Percentiles rank a stretch among this genome's conserved stretches.
Conservation (phyloP, 2,888 invertebrate genomes). For the Tanaodytes sp. region DNA sequence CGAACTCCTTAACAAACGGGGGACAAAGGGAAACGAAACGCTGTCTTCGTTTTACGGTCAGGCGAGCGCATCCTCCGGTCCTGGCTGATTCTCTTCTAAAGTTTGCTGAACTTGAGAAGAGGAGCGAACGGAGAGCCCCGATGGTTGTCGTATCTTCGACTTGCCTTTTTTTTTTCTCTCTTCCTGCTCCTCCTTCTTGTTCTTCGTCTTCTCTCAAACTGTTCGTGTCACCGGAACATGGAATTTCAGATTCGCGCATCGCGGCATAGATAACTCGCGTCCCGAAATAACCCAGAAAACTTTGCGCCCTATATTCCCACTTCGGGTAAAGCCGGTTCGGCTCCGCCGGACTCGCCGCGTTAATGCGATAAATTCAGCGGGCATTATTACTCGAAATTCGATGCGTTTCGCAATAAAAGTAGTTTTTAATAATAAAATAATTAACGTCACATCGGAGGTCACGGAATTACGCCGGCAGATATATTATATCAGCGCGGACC, state of each 20-base stretch:
- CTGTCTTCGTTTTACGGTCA: conserved; percentile 55
- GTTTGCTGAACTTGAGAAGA: conserved; percentile 60
- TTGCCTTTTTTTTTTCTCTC: too few species aligned
- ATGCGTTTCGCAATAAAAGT: conserved; percentile 3
- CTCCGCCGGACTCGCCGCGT: not conserved
- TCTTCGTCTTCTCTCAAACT: conserved; percentile 47
- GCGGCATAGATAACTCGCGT: conserved; percentile 45
- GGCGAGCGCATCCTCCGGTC: conserved; percentile 57
- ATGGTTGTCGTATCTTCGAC: conserved; percentile 48
- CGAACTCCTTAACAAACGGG: conserved; percentile 29
- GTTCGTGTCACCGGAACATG: conserved; percentile 51
- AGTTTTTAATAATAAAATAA: conserved; percentile 23
- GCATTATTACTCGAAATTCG: too few species aligned
- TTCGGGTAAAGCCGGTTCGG: conserved; percentile 17
- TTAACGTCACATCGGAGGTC: conserved; percentile 15
- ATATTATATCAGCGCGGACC: conserved; percentile 29
- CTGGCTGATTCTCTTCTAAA: conserved; percentile 60
- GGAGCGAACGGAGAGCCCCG: conserved; percentile 52
- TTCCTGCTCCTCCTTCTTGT: too few species aligned
- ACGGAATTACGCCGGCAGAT: conserved; percentile 22
- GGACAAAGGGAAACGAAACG: conserved; percentile 46
- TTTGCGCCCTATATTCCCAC: conserved; percentile 49
- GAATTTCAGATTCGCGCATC: conserved; percentile 55
- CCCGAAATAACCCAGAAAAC: conserved; percentile 51
- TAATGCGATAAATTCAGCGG: conserved; percentile 7